Conservation (phyloP, 2,888 invertebrate species). For the Yponomeuta malinellus region DNA sequence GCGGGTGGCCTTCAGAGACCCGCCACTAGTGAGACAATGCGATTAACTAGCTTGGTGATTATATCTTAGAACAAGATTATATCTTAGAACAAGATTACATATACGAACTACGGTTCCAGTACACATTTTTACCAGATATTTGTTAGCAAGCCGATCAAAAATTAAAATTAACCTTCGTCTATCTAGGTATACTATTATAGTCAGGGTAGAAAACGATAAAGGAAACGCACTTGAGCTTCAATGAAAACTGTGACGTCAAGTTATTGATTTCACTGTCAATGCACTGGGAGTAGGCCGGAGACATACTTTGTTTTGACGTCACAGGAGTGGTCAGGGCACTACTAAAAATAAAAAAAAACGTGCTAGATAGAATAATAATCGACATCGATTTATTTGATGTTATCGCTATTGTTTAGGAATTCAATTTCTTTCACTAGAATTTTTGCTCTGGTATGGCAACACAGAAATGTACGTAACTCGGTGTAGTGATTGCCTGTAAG, state of each 20-base stretch:
- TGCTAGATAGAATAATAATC: too few species aligned
- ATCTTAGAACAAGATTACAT: too few species aligned
- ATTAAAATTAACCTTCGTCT: too few species aligned
- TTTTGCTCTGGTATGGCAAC: conserved; percentile 29
- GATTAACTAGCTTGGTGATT: neutral
- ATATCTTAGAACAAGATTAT: too few species aligned
- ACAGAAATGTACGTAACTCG: conserved; percentile 32
- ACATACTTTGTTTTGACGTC: neutral
- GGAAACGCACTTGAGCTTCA: neutral
- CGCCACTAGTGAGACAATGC: neutral
- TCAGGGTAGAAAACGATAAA: neutral
- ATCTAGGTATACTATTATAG: too few species aligned
- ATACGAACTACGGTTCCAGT: too few species aligned
- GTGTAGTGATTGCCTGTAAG: conserved; percentile 56
- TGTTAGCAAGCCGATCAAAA: too few species aligned
- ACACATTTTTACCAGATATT: too few species aligned
- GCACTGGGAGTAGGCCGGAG: conserved; percentile 31
- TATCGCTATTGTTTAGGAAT: too few species aligned
- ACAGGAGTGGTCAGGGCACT: neutral
- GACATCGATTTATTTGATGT: too few species aligned
- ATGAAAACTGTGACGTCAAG: conserved; percentile 53
- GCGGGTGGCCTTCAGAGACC: conserved; percentile 38
- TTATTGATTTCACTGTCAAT: conserved; percentile 58
- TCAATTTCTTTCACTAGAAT: neutral
- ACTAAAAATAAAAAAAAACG: too few species aligned